A percentile compares a stretch with the other conserved stretches of the same genome.
phyloP scores from a whole-genome alignment of 2,888 invertebrate species.

The Rotaria socialis region DNA sequence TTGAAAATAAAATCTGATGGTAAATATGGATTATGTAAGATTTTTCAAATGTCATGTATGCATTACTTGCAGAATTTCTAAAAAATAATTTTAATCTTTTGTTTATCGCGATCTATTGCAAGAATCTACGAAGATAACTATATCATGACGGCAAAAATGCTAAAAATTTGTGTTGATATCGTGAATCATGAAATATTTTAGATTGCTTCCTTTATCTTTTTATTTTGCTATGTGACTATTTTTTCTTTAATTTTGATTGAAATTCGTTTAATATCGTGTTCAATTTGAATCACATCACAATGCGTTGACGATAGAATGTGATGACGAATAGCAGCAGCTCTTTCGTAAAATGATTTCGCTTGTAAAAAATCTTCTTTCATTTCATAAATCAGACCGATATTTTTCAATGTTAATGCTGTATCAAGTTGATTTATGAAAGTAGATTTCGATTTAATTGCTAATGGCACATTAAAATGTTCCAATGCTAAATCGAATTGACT shows the following conservation, averaged over 20 bases:
- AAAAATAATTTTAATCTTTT: no score
- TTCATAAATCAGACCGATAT: background rate
- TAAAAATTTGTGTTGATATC: background rate
- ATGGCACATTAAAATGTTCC: background rate
- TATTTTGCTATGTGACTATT: no score
- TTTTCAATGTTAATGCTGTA: background rate
- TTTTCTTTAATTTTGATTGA: background rate
- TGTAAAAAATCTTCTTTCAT: background rate
- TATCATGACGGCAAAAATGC: background rate
- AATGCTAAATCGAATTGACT: background rate
- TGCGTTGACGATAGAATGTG: background rate
- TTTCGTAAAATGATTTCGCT: background rate
- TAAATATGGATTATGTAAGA: no score
- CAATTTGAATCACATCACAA: background rate
- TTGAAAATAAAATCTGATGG: no score
- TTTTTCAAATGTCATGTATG: no score
- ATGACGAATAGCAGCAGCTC: background rate
- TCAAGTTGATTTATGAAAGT: background rate
- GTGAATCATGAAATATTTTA: no score
- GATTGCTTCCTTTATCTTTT: no score
- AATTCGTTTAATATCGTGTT: background rate
- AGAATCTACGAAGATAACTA: background rate
- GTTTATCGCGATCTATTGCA: no score
- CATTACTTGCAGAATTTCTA: no score
- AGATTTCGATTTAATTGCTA: background rate